Conservation (phyloP, 2,797 vertebrate genomes). For the Delichon dasypus region DNA sequence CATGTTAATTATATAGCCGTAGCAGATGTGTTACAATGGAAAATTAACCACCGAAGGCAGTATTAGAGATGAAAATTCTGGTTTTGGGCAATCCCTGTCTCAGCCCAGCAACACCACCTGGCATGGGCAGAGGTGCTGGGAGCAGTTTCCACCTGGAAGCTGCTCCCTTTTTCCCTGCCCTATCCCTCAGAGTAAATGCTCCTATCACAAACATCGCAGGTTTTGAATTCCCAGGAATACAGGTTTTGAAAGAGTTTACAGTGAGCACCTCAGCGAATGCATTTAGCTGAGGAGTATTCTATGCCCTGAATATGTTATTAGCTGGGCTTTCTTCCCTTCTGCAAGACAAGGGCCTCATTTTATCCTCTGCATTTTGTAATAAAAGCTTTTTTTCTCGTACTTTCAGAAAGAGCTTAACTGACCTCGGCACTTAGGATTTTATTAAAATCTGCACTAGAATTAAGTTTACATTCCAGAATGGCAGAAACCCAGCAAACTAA, state of each 20-base stretch:
- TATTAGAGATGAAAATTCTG: not conserved
- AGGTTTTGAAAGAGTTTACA: not conserved
- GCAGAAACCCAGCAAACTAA: not conserved
- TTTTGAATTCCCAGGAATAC: not conserved
- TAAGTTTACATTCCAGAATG: not conserved
- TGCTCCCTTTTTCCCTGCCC: fast-evolving
- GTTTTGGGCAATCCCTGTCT: not conserved
- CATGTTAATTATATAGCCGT: not conserved
- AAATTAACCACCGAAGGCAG: not conserved
- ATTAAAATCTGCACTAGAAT: not conserved
- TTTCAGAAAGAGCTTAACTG: not conserved
- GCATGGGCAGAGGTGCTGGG: fast-evolving
- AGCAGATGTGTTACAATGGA: not conserved
- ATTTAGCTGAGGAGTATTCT: not conserved
- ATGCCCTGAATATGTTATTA: not conserved
- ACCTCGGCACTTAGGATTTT: not conserved
- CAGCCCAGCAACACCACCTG: conserved; percentile 16
- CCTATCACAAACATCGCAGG: not conserved
- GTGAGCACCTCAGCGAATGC: not conserved
- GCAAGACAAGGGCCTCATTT: not conserved
- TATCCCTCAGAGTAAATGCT: not conserved
- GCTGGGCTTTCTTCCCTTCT: not conserved
- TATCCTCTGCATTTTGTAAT: not conserved
- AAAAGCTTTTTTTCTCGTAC: not conserved
- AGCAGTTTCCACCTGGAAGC: not conserved